Conservation (phyloP, 2,113 vertebrate species). For the Cathartes aura region DNA sequence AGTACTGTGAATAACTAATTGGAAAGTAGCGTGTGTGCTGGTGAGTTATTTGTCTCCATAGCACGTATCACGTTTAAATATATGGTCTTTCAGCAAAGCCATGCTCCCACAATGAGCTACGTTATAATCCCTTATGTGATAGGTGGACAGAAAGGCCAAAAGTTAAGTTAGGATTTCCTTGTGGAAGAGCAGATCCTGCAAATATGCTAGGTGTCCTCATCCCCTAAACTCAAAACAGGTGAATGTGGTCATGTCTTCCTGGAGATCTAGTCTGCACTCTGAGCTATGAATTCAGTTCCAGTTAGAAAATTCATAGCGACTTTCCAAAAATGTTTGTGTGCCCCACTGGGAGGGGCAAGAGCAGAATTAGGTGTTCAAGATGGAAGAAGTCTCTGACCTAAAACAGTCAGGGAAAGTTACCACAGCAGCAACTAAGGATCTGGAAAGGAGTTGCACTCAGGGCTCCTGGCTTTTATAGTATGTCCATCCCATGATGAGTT, state of each 20-base stretch:
- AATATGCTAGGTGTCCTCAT: background rate
- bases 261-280: background rate
- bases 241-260: background rate
- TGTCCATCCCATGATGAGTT: background rate
- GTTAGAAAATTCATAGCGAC: background rate
- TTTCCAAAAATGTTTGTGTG: background rate
- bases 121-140: rapidly evolving
- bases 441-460: background rate
- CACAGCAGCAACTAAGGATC: background rate
- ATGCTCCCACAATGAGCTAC: background rate
- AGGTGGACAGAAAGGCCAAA: background rate
- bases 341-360: background rate
- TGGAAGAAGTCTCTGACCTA: background rate
- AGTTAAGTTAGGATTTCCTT: background rate
- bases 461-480: background rate
- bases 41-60: background rate
- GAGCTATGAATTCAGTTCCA: background rate
- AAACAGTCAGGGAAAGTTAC: background rate
- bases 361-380: background rate
- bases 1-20: background rate
- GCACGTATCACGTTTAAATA: background rate
- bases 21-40: background rate
- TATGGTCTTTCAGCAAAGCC: background rate
- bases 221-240: background rate
- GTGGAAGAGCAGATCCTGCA: background rate